Base-by-base conservation (phyloP, 1,140 invertebrate species). In the Papilio helenus region DNA sequence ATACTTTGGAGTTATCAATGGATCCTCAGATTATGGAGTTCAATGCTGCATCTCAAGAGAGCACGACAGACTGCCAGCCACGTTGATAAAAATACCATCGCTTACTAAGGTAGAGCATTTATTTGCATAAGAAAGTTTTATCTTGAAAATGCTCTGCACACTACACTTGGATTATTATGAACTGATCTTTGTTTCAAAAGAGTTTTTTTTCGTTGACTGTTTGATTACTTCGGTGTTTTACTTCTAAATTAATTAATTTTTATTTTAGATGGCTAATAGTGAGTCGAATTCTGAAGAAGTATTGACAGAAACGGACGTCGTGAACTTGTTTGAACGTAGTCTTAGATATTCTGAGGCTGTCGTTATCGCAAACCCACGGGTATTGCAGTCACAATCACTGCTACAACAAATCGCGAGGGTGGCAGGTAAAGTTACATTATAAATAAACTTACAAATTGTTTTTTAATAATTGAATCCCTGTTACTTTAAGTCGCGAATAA, bases 1-100 rank as follows among this genome's bases (percentile, higher is more conserved):
- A 80, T 82, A 86, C 79, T 89, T 87, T 61, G 83, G 82, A 39
- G 58, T 88, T 34, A 77, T 79, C 20, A 68, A 55, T 7, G 51
- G 65, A 72, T 49, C 68, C 3, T 51, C 42, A 42, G 61, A 51
- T 79, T 76, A 44, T 65, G 81, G 77, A 0, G 23, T 29, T 34
- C n/a, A 80, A 23, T 72, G 79, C 29, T 83, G 83, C 39, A 39
- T 80, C 10, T 44, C 55, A 9, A 82, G 86, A 71, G 44, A 12
- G 23, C 74, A 77, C 42, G 77, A 85, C n/a, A 80, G 80, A 3
- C 73, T 84, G n/a, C 83, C 86, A 5, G 83, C 77, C 1, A 81
- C 83, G 8, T 26, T 81, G 9, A 46, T 85, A 12, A 79, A 80
- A 44, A 7, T 87, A 46, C 80, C 84, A 26, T 39, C 77, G 7